Evolutionary conservation across 2,888 invertebrate species (phyloP).

Genomic region (Drosophila maculinotata): DNA sequence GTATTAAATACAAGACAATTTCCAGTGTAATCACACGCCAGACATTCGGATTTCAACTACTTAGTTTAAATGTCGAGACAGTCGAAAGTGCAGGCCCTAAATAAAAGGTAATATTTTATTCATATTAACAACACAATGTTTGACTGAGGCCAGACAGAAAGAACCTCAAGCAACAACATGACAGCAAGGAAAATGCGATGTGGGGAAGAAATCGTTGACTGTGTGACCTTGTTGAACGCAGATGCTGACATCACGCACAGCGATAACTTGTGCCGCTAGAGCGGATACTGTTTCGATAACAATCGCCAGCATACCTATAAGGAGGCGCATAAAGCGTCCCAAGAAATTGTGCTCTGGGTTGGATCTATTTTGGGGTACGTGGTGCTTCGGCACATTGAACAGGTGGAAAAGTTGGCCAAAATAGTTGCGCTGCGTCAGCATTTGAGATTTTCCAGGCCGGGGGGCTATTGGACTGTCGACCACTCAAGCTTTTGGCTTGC

Average conservation of each 20-base stretch:
- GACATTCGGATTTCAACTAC: conserved; percentile 1
- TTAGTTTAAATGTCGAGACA: conserved; percentile 13
- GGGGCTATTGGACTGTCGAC: conserved; percentile 11
- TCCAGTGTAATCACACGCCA: too few species aligned
- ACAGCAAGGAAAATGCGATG: neutral
- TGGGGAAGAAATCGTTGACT: neutral
- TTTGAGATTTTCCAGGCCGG: conserved; percentile 66
- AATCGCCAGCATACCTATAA: conserved; percentile 37
- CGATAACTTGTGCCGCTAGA: conserved; percentile 58
- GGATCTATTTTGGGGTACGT: conserved; percentile 39
- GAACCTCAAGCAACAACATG: neutral
- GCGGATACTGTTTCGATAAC: conserved; percentile 75
- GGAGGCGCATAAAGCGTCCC: conserved; percentile 35
- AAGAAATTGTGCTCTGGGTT: conserved; percentile 60
- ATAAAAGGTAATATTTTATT: conserved; percentile 46
- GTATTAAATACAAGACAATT: conserved; percentile 4
- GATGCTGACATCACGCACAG: neutral
- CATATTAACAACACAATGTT: conserved; percentile 29
- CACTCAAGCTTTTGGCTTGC: neutral
- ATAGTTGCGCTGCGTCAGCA: conserved; percentile 64
- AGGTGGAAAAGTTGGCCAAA: conserved; percentile 56
- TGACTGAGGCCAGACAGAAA: conserved; percentile 1
- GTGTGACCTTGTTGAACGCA: conserved; percentile 31
- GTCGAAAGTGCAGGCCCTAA: conserved; percentile 34
- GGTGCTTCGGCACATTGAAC: conserved; percentile 38